These are phyloP conservation scores for Hypotaenidia okinawae DNA, from an alignment of 2,797 vertebrate species.

Conservation along the genomic window DNA sequence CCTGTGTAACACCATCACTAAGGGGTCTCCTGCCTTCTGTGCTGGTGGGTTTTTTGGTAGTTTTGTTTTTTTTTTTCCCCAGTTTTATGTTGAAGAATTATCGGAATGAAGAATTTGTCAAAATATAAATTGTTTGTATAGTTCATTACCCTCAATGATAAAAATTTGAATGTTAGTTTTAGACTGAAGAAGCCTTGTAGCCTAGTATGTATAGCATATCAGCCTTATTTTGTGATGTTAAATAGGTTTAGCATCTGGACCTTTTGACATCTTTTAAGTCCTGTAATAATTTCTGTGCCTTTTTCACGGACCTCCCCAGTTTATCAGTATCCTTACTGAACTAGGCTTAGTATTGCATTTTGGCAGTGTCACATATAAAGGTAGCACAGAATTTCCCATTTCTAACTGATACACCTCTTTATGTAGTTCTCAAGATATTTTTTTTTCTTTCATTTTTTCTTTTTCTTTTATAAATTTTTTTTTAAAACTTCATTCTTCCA, in stretches of 20 bases:
- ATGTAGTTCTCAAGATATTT: background rate
- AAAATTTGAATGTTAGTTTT: background rate
- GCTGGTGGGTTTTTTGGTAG: no score
- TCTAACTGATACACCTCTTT: background rate
- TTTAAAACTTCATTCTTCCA: background rate
- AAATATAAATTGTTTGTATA: background rate
- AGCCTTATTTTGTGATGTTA: background rate
- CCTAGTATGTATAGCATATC: fast-evolving
- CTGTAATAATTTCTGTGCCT: background rate
- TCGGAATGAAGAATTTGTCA: background rate
- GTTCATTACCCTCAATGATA: background rate
- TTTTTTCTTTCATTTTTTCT: background rate
- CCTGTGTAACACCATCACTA: background rate
- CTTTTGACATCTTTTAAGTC: background rate
- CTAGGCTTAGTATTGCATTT: background rate
- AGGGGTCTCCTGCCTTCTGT: background rate
- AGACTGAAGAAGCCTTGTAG: background rate
- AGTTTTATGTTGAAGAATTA: background rate
- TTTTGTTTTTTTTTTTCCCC: no score
- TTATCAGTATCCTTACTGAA: background rate
- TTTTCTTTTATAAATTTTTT: background rate
- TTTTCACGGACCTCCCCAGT: background rate
- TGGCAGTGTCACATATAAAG: background rate
- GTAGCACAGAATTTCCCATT: background rate
- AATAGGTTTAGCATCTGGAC: background rate